These are phyloP conservation scores for Hirtodrosophila trivittata DNA, from an alignment of 2,888 invertebrate species.

Conservation along the genomic window DNA sequence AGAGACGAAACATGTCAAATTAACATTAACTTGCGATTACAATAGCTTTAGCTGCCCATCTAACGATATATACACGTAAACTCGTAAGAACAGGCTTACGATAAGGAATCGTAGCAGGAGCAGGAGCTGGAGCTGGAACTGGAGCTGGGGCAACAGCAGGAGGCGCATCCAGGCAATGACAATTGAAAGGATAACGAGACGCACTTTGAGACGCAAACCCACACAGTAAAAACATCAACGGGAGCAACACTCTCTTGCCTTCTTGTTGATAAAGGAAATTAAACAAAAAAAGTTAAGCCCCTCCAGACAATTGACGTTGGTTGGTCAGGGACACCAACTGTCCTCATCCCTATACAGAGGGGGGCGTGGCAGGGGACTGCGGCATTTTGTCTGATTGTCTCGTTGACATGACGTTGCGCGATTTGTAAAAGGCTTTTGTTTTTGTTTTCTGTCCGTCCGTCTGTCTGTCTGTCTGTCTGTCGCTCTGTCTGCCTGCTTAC, in stretches of 20 bases:
- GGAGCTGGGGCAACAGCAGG: conserved; percentile 12
- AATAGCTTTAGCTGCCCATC: conserved; percentile 49
- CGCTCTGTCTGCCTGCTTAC: conserved; percentile 52
- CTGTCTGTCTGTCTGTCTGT: conserved; percentile 21
- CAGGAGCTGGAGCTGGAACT: no score
- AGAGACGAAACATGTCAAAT: conserved; percentile 44
- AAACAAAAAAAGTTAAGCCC: conserved; percentile 70
- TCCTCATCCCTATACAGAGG: neutral
- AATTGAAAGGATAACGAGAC: conserved; percentile 71
- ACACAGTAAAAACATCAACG: conserved; percentile 7
- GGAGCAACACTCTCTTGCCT: conserved; percentile 41
- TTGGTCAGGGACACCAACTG: conserved; percentile 4
- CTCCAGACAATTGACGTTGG: conserved; percentile 67
- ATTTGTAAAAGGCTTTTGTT: conserved; percentile 69
- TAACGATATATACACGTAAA: conserved; percentile 6
- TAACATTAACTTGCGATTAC: conserved; percentile 67
- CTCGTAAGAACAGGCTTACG: no score
- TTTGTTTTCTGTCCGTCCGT: conserved; percentile 27
- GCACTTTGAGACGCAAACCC: conserved; percentile 31
- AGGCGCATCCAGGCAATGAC: conserved; percentile 74
- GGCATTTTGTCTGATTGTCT: conserved; percentile 77
- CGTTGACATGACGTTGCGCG: conserved; percentile 74
- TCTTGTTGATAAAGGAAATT: conserved; percentile 74
- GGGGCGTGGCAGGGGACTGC: conserved; percentile 16
- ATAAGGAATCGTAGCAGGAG: conserved; percentile 28